Base-by-base conservation (phyloP, 2,113 vertebrate genomes). In the Poeciliopsis prolifica region DNA sequence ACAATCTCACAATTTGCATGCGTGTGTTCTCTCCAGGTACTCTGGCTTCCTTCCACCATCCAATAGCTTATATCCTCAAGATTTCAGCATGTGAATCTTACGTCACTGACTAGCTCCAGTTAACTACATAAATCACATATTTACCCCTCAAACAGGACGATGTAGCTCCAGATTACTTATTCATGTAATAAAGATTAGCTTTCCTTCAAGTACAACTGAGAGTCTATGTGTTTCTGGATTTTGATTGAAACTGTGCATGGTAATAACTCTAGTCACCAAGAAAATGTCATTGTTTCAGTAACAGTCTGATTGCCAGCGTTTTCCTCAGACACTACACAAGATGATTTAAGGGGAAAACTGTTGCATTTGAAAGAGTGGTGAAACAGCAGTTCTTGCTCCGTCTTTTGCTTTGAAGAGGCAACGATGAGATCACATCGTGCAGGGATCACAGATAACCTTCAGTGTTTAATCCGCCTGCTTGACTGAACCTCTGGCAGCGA, bases 101-200 rank as follows among this genome's bases (percentile, higher is more conserved):
- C 17, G 15, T 14, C 42, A 15, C 15, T 44, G 42, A 44, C 12
- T 15, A 44, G 42, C 42, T 15, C 4, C 13, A 44, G 42, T 37
- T 70, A 66, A 85, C 82, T 74, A 69, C 63, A 72, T 61, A 33
- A 58, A 30, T 54, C 69, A 67, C 64, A 70, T 35, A 61, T 84
- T 72, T 82, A 22, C 28, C 74, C 29, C n/a, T 33, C 64, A 37
- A 75, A 67, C 67, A 73, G 42, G 17, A 54, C 77, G 64, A 51
- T 69, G 73, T 73, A 61, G 63, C 40, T 75, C 30, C 11, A 68
- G 69, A 89, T 89, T 87, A 82, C 77, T 80, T 86, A 77, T 69
- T 72, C 77, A 78, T 40, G 15, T 14, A 8, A 66, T 64, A 79
- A 76, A 87, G 79, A 92, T 88, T 89, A 86, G 75, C 77, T 83